Evolutionary conservation across 2,113 vertebrate species (phyloP).

Genomic region (Gnathonemus longibarbis): DNA sequence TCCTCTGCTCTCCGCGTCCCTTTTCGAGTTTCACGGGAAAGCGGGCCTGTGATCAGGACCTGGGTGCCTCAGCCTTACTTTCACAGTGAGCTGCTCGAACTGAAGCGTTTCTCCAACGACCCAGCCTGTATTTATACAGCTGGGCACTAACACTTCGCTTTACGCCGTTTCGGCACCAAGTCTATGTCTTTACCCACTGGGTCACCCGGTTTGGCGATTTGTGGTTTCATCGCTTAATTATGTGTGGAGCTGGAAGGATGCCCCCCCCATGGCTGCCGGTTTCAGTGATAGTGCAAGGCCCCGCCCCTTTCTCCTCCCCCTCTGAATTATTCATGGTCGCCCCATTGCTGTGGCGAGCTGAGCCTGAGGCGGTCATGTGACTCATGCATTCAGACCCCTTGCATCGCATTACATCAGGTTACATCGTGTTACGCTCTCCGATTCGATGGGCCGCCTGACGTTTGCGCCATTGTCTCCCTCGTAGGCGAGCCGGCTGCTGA

Average conservation of each 20-base stretch:
- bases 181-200: background rate
- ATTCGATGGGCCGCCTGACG: background rate
- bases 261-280: too few relatives aligned
- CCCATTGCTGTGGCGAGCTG: slow-evolving; percentile 38
- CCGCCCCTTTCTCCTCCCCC: background rate
- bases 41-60: background rate
- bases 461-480: background rate
- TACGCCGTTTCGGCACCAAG: background rate
- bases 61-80: background rate
- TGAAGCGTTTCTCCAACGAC: background rate
- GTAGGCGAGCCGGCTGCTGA: slow-evolving; percentile 79
- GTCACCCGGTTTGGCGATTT: background rate
- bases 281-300: background rate
- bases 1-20: background rate
- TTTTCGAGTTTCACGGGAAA: too few relatives aligned
- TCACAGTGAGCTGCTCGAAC: background rate
- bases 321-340: slow-evolving; percentile 58
- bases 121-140: background rate
- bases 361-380: slow-evolving; percentile 28
- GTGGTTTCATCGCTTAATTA: background rate
- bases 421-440: background rate
- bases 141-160: background rate
- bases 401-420: slow-evolving; percentile 10
- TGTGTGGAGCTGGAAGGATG: background rate
- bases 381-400: background rate